These are phyloP conservation scores for Bubo scandiacus DNA, from an alignment of 2,113 vertebrate genomes.

Conservation along the genomic window DNA sequence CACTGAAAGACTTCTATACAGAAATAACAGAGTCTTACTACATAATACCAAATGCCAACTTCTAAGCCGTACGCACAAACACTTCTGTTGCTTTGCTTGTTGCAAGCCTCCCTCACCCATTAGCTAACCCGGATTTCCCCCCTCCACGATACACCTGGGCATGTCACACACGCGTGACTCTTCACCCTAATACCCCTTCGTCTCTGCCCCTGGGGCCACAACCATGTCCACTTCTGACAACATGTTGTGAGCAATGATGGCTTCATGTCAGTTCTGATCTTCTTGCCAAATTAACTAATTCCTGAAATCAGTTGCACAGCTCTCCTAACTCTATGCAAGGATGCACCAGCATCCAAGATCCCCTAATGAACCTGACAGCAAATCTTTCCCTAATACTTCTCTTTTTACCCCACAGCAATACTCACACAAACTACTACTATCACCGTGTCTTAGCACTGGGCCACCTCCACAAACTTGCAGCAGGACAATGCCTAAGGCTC, in stretches of 20 bases:
- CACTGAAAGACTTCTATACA: background rate
- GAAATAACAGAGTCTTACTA: background rate
- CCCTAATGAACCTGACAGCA: background rate
- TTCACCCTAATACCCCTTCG: background rate
- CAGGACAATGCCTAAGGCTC: background rate
- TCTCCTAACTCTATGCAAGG: background rate
- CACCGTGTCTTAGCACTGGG: background rate
- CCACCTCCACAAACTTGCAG: background rate
- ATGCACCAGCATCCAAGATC: background rate
- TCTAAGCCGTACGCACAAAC: background rate
- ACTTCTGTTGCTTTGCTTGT: background rate
- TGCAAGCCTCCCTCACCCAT: background rate
- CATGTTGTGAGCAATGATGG: fast-evolving
- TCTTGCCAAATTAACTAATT: background rate
- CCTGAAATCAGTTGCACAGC: background rate
- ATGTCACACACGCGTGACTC: background rate
- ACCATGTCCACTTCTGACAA: background rate
- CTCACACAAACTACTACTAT: background rate
- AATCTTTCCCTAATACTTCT: background rate
- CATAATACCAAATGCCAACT: background rate
- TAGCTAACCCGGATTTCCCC: background rate
- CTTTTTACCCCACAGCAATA: background rate
- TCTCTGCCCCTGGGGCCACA: background rate
- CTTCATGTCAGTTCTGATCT: background rate
- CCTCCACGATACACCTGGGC: background rate